These are phyloP conservation scores for Drosophila sordidula DNA, from an alignment of 2,888 invertebrate species.

Conservation along the genomic window DNA sequence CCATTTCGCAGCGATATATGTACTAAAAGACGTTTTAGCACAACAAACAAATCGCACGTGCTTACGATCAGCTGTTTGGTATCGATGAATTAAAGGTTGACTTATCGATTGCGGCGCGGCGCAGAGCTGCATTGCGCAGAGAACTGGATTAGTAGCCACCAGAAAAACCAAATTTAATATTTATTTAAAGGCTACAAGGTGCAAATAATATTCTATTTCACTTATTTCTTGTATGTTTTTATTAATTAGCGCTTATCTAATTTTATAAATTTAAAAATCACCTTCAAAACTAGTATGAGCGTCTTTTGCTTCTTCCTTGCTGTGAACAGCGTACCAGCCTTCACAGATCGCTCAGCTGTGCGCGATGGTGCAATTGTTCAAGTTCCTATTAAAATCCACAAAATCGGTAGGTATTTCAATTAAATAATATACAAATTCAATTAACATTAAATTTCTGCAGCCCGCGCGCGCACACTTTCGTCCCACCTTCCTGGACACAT, in stretches of 20 bases:
- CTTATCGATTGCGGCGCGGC: conserved; percentile 3
- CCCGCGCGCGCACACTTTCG: conserved; percentile 75
- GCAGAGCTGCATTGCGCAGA: no score
- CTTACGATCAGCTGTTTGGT: conserved; percentile 25
- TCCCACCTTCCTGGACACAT: conserved; percentile 90
- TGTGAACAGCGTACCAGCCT: conserved; percentile 14
- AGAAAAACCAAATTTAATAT: background rate
- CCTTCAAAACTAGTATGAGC: no score
- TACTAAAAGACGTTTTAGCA: conserved; percentile 44
- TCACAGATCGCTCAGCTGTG: conserved; percentile 27
- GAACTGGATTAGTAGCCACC: background rate
- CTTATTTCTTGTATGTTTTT: no score
- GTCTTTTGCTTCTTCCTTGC: background rate
- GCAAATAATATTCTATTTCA: background rate
- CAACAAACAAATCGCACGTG: conserved; percentile 61
- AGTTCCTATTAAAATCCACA: conserved; percentile 72
- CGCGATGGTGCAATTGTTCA: conserved; percentile 82
- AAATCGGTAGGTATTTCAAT: conserved; percentile 68
- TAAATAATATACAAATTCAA: no score
- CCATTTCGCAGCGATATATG: conserved; percentile 76
- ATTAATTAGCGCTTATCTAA: no score
- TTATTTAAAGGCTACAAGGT: background rate
- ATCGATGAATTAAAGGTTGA: conserved; percentile 19
- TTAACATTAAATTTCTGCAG: conserved; percentile 45
- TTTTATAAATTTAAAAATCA: no score